These are phyloP conservation scores for Bothrops alternatus DNA, from an alignment of 2,797 vertebrate genomes.

Conservation along the genomic window DNA sequence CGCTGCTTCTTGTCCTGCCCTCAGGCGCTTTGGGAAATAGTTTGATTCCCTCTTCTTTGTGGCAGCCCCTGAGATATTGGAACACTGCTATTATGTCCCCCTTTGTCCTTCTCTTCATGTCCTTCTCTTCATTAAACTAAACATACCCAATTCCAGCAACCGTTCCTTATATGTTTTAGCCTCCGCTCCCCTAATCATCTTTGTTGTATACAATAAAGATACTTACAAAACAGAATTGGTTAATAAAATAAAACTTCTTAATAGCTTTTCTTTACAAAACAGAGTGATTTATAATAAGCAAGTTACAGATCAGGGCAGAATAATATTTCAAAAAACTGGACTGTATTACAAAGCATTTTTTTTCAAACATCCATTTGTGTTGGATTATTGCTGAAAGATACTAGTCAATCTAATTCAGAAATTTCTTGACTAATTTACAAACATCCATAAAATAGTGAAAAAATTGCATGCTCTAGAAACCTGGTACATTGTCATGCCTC, in stretches of 20 bases:
- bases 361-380: conserved; percentile 56
- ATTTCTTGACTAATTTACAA: conserved; percentile 68
- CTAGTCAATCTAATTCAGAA: conserved; percentile 62
- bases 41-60: too few species aligned
- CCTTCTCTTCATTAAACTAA: too few species aligned
- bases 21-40: too few species aligned
- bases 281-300: conserved; percentile 51
- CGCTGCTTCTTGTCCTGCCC: too few species aligned
- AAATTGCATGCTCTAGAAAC: conserved; percentile 75
- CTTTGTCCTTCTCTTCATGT: too few species aligned
- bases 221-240: conserved; percentile 41
- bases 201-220: conserved; percentile 19
- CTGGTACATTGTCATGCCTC: conserved; percentile 65
- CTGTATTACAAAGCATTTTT: conserved; percentile 60
- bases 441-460: conserved; percentile 72
- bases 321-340: conserved; percentile 47
- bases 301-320: conserved; percentile 53
- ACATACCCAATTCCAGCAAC: too few species aligned
- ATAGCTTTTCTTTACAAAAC: conserved; percentile 54
- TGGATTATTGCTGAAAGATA: conserved; percentile 72
- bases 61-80: too few species aligned
- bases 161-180: too few species aligned
- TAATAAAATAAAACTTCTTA: conserved; percentile 49
- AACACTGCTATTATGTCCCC: too few species aligned
- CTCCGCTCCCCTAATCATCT: too few species aligned